phyloP scores from a whole-genome alignment of 2,797 vertebrate species.

The Myiothlypis chrysogaster region DNA sequence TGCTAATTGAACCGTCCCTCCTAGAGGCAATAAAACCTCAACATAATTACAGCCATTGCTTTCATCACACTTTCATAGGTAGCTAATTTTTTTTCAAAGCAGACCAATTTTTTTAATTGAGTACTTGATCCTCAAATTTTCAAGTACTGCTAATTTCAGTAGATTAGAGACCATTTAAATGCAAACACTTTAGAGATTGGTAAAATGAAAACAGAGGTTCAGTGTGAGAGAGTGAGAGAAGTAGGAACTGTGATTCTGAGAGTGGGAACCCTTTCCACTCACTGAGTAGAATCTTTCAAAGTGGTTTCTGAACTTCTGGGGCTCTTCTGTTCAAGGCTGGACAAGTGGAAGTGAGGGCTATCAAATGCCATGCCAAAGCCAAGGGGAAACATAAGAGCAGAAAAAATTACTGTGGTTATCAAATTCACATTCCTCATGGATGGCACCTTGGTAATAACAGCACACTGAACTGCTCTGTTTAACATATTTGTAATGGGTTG shows the following conservation, averaged over 20 bases:
- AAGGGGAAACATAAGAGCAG: not conserved
- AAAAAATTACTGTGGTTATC: not conserved
- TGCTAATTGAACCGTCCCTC: not conserved
- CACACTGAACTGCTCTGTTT: not conserved
- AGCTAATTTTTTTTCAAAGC: not conserved
- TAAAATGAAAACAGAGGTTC: not conserved
- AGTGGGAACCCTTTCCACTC: not conserved
- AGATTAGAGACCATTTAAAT: not conserved
- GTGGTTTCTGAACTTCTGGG: not conserved
- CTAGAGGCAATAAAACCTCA: not conserved
- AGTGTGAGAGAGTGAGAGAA: not conserved
- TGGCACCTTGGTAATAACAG: not conserved
- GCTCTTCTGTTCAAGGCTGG: not conserved
- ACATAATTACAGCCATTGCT: not conserved
- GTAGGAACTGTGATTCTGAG: not conserved
- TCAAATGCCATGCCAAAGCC: not conserved
- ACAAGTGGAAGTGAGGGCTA: not conserved
- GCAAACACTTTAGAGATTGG: not conserved
- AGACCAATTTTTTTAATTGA: not conserved
- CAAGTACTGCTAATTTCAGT: not conserved
- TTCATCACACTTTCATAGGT: not conserved
- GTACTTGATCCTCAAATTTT: not conserved
- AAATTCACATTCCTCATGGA: not conserved
- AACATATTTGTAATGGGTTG: not conserved
- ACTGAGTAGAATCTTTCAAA: not conserved